Base-by-base conservation (phyloP, 2,797 vertebrate species). In the Perodicticus potto region DNA sequence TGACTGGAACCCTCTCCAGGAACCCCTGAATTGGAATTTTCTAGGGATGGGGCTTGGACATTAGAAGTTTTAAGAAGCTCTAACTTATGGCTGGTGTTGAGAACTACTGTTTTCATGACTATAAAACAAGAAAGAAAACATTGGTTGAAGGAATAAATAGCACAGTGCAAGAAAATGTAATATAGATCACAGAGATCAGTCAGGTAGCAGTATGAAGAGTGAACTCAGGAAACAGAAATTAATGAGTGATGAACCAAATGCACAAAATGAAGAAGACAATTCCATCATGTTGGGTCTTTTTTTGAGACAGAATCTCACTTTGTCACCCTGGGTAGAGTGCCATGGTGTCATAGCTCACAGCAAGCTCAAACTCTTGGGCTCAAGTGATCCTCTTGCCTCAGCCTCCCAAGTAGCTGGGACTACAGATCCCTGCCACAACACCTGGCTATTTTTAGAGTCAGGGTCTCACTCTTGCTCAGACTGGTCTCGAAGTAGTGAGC, bases 41-140 rank as follows among this genome's bases (percentile, higher is more conserved):
- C n/a, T 57, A 67, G 67, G 37, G 32, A 55, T 55, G 22, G n/a
- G 34, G 22, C n/a, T 94, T 77, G 37, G 73, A 67, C 8, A 43
- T 1, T 57, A 32, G 73, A 92, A 72, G 25, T 83, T 86, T 91
- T 76, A 72, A 37, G 23, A 90, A 88, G 40, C 37, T 89, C 14
- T 84, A 93, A 72, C 29, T 13, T 91, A 23, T 49, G 94, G 34
- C 20, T 27, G 61, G 37, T 23, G 53, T 61, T 61, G 32, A 87
- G 77, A 55, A 55, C 43, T 86, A 77, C 69, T 73, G 45, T 87
- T 94, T 94, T 78, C 61, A 85, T 80, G 88, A 43, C 72, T 74
- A 7, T 76, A 89, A 91, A 82, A 57, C 22, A 57, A 78, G 78
- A 86, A 65, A 72, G 74, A 93, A 90, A 92, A 55, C 57, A 17